phyloP scores from a whole-genome alignment of 2,113 vertebrate genomes.

The Aptenodytes forsteri region DNA sequence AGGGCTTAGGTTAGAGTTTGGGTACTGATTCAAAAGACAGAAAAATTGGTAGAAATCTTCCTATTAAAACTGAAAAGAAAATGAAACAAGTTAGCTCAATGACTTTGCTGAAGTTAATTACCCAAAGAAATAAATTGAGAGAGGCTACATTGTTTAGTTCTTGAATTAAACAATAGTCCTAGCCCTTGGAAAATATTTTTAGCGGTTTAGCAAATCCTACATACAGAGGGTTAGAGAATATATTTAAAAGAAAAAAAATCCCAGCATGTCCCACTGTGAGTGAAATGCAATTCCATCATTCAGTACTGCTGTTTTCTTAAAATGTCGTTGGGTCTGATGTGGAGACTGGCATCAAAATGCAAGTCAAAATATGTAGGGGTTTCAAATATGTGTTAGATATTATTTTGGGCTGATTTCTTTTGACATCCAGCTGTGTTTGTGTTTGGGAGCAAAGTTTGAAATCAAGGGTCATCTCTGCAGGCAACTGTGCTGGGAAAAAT shows the following conservation, averaged over 20 bases:
- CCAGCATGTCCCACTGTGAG: neutral
- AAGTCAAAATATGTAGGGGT: neutral
- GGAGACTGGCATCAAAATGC: slow-evolving; percentile 53
- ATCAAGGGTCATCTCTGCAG: slow-evolving; percentile 49
- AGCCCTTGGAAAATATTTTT: slow-evolving; percentile 24
- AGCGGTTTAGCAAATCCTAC: neutral
- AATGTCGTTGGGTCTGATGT: neutral
- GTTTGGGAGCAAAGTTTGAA: slow-evolving; percentile 45
- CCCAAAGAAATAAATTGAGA: neutral
- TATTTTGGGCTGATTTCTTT: slow-evolving; percentile 33
- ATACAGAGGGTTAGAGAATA: neutral
- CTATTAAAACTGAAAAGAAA: neutral
- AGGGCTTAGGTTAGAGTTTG: neutral
- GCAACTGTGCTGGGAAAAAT: slow-evolving; percentile 38
- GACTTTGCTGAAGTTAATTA: neutral
- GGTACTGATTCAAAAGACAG: neutral
- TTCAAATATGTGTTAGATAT: slow-evolving; percentile 47
- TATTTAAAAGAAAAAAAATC: neutral
- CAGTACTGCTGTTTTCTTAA: slow-evolving; percentile 47
- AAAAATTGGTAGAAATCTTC: neutral
- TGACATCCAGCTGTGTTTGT: slow-evolving; percentile 47
- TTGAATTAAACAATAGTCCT: neutral
- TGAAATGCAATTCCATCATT: slow-evolving; percentile 32
- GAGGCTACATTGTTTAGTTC: neutral
- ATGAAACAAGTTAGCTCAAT: neutral